Base-by-base conservation (phyloP, 2,797 vertebrate species). In the Oryzias sinensis region DNA sequence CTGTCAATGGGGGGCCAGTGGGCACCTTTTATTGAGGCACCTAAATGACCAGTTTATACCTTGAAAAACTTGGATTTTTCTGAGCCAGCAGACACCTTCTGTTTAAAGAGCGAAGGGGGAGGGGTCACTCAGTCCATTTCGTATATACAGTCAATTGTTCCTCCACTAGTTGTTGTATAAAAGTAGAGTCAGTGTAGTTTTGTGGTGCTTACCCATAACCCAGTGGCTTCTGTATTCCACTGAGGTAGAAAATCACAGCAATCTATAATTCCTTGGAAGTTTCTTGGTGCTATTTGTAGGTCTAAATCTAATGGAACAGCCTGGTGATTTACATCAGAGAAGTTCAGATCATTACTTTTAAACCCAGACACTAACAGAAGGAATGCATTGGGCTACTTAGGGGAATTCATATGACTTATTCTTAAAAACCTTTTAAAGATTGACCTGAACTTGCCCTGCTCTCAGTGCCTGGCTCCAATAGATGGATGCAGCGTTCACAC, bases 401-500 rank as follows among this genome's bases (percentile, higher is more conserved):
- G 9, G 54, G 27, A 44, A 52, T 57, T 47, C 14, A 24, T 57
- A 18, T 53, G 53, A 53, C 53, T 54, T 40, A 14, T 17, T 60
- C 22, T 61, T 45, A 55, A 72, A 74, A 44, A 20, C 56, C 68
- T 71, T 43, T 72, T 58, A 45, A 73, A 66, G 55, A 63, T 2
- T 82, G 68, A 77, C 66, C 51, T 68, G 56, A 24, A 56, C 53
- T 60, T 59, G 43, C 20, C 49, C 54, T 73, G 15, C 29, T 33
- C 42, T 62, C 5, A 20, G 37, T 54, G 59, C 74, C 55, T 20
- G 50, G 51, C 62, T 69, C 11, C 44, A 46, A 82, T 52, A 67
- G 72, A 71, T 77, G 63, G 59, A 57, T 72, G 64, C 56, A 61
- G 61, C 59, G 57, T 72, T 57, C 29, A 65, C 22, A 9, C 49